Evolutionary conservation across 2,888 invertebrate species (phyloP).

Genomic region (Siphlonurus alternatus): DNA sequence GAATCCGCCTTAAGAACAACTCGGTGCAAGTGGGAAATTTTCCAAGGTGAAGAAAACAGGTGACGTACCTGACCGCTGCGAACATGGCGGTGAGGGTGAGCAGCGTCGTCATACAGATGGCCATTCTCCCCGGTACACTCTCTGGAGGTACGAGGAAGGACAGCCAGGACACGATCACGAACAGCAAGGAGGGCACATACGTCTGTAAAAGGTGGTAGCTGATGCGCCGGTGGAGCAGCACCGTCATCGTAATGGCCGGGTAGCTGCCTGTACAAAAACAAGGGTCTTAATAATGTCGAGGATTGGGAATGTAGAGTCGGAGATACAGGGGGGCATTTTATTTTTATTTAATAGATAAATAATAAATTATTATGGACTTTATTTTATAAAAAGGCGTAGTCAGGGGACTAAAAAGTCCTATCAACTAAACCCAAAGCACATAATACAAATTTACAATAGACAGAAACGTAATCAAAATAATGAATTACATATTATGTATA

Average conservation of each 20-base stretch:
- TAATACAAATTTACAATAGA: no score
- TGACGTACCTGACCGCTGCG: constrained; percentile 14
- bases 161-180: constrained; percentile 16
- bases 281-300: not conserved
- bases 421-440: no score
- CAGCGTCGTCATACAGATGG: constrained; percentile 16
- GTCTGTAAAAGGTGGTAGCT: constrained; percentile 16
- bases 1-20: no score
- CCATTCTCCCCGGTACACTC: constrained; percentile 15
- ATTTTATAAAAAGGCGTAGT: no score
- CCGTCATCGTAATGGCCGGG: constrained; percentile 12
- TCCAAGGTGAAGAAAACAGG: no score
- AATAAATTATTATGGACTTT: not conserved
- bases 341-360: not conserved
- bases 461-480: no score
- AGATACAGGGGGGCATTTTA: not conserved
- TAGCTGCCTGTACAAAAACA: constrained; percentile 10
- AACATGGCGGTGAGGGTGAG: constrained; percentile 17
- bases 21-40: no score
- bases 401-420: no score
- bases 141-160: constrained; percentile 15
- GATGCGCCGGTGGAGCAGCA: constrained; percentile 13
- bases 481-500: no score
- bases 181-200: constrained; percentile 14
- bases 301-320: no score